Base-by-base conservation (phyloP, 2,888 invertebrate species). In the Apotomis turbidana region DNA sequence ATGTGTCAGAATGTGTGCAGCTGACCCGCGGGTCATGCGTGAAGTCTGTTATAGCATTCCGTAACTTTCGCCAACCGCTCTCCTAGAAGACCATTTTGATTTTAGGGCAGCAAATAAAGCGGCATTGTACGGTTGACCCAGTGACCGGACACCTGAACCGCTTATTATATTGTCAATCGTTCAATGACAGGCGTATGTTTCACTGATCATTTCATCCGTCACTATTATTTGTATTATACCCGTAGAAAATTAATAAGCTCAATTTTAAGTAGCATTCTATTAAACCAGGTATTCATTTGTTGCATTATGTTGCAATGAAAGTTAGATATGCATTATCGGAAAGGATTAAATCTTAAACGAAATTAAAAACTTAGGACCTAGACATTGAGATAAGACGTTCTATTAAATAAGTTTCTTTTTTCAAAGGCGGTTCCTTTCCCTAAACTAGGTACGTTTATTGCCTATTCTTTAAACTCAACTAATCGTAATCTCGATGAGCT, bases 1-100 rank as follows among this genome's bases (percentile, higher is more conserved):
- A 92, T 90, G 87, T 93, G 93, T 92, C 93, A 92, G 91, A 90
- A 88, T 90, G 87, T 90, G 89, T 87, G 85, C 90, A 81, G 85
- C 84, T 90, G 93, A 93, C 93, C 93, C 80, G 77, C 70, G 77
- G 93, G 92, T 93, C 93, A 90, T 85, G 88, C 89, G 90, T 90
- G 90, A 90, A 90, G 87, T 87, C 85, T 87, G 84, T 89, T 87
- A 87, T 88, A 82, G 84, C 87, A 88, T 88, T 88, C 90, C 86
- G 80, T 85, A 86, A 92, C 93, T 93, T 93, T 92, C 93, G 75
- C 75, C 75, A 62, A 67, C 79, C 78, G 70, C 74, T 77, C 75
- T 77, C 80, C 81, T 82, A 81, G 80, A 80, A 85, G 84, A 83
- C 82, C 83, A 84, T 85, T 84, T 85, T 81, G 83, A 83, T 85